phyloP scores from a whole-genome alignment of 2,888 invertebrate genomes.

The Drosophila demipolita region DNA sequence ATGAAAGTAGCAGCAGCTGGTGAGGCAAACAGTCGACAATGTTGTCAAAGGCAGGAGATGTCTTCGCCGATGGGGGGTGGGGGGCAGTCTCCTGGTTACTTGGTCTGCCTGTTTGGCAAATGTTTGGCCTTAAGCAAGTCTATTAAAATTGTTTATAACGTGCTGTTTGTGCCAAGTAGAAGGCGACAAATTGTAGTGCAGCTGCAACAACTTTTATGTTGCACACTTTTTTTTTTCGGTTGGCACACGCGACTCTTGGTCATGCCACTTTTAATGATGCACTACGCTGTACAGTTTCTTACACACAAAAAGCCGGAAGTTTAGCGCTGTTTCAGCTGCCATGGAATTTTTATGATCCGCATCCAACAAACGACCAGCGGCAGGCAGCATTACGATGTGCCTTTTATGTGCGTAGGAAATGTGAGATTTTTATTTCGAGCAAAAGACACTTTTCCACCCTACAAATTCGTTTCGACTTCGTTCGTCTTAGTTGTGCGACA shows the following conservation, averaged over 20 bases:
- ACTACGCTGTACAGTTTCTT: slow-evolving; percentile 55
- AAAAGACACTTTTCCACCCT: slow-evolving; percentile 38
- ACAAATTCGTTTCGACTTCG: slow-evolving; percentile 13
- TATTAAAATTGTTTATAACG: slow-evolving; percentile 79
- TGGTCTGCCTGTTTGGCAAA: slow-evolving; percentile 44
- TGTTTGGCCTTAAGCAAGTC: slow-evolving; percentile 79
- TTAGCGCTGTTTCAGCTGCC: slow-evolving; percentile 74
- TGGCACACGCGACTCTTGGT: slow-evolving; percentile 40
- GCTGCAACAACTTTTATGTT: slow-evolving; percentile 65
- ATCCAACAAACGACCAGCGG: slow-evolving; percentile 15
- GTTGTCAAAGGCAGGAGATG: slow-evolving; percentile 54
- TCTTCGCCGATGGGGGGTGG: not conserved
- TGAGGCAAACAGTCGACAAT: slow-evolving; percentile 52
- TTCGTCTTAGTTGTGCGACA: slow-evolving; percentile 5
- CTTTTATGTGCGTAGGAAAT: slow-evolving; percentile 77
- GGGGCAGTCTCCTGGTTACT: not conserved
- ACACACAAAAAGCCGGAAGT: slow-evolving; percentile 72
- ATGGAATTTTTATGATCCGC: slow-evolving; percentile 67
- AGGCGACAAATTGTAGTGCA: slow-evolving; percentile 47
- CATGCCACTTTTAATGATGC: slow-evolving; percentile 74
- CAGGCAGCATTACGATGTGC: slow-evolving; percentile 41
- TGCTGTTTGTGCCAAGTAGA: slow-evolving; percentile 44
- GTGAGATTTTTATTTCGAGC: slow-evolving; percentile 56
- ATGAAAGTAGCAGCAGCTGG: slow-evolving; percentile 37
- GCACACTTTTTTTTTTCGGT: slow-evolving; percentile 48